Percentiles rank a stretch among this genome's conserved stretches.
These are phyloP conservation scores for Amphimallon solstitiale DNA, from an alignment of 2,888 invertebrate species.

Conservation along the genomic window DNA sequence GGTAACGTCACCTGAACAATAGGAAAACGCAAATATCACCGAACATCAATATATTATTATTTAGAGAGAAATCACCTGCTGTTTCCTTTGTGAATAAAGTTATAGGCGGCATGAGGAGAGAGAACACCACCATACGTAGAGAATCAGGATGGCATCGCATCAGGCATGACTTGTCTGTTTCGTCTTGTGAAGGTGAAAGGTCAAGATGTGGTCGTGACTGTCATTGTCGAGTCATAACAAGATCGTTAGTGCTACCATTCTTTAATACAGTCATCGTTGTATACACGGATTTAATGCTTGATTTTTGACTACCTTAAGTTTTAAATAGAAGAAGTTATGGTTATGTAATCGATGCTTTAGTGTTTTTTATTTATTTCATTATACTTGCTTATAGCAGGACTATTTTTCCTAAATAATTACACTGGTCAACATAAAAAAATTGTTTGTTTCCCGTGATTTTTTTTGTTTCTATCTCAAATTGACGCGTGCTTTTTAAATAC, in stretches of 20 bases:
- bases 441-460: too few species aligned
- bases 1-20: not conserved
- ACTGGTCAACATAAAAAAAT: too few species aligned
- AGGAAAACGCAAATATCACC: constrained; percentile 15
- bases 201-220: constrained; percentile 16
- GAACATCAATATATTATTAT: constrained; percentile 15
- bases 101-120: not conserved
- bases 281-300: too few species aligned
- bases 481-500: too few species aligned
- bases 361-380: too few species aligned
- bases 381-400: too few species aligned
- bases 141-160: not conserved
- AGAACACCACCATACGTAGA: not conserved
- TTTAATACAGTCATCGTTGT: too few species aligned
- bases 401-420: too few species aligned
- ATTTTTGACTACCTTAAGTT: too few species aligned
- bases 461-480: too few species aligned
- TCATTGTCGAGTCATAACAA: constrained; percentile 25
- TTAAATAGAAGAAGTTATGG: too few species aligned
- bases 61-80: constrained; percentile 15
- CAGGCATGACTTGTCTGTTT: constrained; percentile 11
- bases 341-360: too few species aligned
- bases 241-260: constrained; percentile 13
- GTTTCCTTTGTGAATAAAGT: not conserved
- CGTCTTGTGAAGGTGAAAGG: not conserved